Evolutionary conservation across 2,888 invertebrate genomes (phyloP).

Genomic region (Thereva unica): DNA sequence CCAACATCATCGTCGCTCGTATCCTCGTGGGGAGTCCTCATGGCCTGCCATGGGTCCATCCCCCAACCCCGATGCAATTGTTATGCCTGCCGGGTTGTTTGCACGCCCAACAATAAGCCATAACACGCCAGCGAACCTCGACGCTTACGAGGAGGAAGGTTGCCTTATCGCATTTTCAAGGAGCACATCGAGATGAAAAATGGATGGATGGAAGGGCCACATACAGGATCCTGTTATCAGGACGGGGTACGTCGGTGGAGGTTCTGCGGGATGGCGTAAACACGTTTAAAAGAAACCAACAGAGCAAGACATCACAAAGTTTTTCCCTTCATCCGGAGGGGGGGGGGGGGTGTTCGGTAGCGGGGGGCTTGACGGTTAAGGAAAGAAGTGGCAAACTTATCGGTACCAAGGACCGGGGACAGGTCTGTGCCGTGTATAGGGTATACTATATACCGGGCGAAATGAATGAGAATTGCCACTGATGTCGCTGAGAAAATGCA

Average conservation of each 20-base stretch:
- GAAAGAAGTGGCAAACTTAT: conserved; percentile 30
- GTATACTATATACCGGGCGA: neutral
- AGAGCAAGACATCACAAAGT: conserved; percentile 31
- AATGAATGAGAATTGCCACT: conserved; percentile 30
- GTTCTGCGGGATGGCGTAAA: conserved; percentile 22
- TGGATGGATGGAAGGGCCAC: conserved; percentile 37
- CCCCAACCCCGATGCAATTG: conserved; percentile 6
- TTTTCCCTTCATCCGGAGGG: neutral
- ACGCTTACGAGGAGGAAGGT: conserved; percentile 11
- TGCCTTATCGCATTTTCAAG: conserved; percentile 39
- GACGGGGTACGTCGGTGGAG: conserved; percentile 17
- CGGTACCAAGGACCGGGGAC: neutral
- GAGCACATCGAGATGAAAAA: conserved; percentile 39
- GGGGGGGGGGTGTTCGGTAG: too few species aligned
- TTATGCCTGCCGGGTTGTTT: conserved; percentile 24
- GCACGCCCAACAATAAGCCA: conserved; percentile 37
- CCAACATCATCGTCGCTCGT: conserved; percentile 14
- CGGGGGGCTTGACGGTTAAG: neutral
- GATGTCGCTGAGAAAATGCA: conserved; percentile 26
- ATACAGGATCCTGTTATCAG: conserved; percentile 36
- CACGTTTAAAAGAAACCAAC: conserved; percentile 27
- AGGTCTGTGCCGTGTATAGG: too few species aligned
- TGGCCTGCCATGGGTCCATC: neutral
- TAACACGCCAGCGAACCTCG: conserved; percentile 21
- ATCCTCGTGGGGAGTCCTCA: neutral